These are phyloP conservation scores for Melanotaenia trifasciata DNA, from an alignment of 2,797 vertebrate species.

Conservation along the genomic window DNA sequence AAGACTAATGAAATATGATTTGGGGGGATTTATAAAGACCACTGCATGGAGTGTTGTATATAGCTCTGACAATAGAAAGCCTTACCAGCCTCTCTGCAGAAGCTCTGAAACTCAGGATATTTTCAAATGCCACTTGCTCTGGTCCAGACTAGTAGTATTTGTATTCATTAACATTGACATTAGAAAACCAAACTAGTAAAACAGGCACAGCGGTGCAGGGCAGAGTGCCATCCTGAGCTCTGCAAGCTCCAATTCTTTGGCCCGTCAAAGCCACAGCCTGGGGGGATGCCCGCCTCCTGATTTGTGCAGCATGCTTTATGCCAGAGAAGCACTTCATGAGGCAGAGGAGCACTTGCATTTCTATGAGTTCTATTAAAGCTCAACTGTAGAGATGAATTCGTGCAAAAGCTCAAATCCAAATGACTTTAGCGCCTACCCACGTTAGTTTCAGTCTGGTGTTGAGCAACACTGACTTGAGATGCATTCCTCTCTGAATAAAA, in stretches of 20 bases:
- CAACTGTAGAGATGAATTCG: constrained; percentile 45
- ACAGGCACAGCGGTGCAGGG: constrained; percentile 50
- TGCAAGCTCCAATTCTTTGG: constrained; percentile 57
- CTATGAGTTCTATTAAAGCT: constrained; percentile 46
- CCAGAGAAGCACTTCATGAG: constrained; percentile 61
- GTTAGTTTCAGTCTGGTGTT: constrained; percentile 27
- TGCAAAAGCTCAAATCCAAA: constrained; percentile 38
- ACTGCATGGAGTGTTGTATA: neutral
- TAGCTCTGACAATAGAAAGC: neutral
- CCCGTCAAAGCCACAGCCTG: constrained; percentile 65
- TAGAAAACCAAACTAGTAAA: constrained; percentile 49
- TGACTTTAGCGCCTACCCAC: constrained; percentile 16
- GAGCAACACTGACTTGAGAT: constrained; percentile 35
- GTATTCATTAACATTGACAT: constrained; percentile 62
- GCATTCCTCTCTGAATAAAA: constrained; percentile 39
- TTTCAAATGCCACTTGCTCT: constrained; percentile 47
- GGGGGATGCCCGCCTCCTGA: constrained; percentile 69
- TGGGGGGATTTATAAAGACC: constrained; percentile 10
- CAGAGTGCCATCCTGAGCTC: constrained; percentile 68
- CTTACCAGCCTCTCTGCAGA: constrained; percentile 16
- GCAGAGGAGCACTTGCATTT: constrained; percentile 36
- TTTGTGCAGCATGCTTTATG: constrained; percentile 54
- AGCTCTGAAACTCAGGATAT: constrained; percentile 24
- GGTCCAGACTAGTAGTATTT: constrained; percentile 42
- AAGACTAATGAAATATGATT: constrained; percentile 2